Percentiles rank a stretch among this genome's conserved stretches.
These are phyloP conservation scores for Burhinus bistriatus DNA, from an alignment of 2,113 vertebrate genomes.

Conservation along the genomic window DNA sequence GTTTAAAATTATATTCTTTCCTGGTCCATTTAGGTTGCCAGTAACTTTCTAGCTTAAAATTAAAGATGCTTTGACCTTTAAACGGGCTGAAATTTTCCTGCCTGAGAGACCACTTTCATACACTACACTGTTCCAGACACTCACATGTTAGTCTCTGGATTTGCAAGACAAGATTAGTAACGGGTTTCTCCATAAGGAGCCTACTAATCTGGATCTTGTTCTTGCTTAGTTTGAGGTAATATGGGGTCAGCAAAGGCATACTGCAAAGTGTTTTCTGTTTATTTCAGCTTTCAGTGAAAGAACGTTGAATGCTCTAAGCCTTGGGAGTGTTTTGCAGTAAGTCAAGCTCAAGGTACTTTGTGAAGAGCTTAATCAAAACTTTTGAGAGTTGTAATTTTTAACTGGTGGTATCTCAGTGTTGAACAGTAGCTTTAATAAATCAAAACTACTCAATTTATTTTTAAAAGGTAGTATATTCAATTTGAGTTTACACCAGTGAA, in stretches of 20 bases:
- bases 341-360: background rate
- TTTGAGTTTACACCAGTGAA: background rate
- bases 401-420: background rate
- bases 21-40: background rate
- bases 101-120: background rate
- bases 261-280: background rate
- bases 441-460: background rate
- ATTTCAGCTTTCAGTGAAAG: background rate
- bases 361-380: background rate
- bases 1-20: background rate
- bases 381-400: background rate
- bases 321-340: background rate
- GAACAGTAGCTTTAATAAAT: background rate
- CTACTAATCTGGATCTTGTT: background rate
- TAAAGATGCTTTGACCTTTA: background rate
- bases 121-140: background rate
- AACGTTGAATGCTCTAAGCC: background rate
- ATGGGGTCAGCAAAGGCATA: background rate
- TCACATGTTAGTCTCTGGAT: background rate
- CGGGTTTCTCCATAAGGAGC: background rate
- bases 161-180: background rate
- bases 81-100: background rate
- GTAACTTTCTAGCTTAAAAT: background rate
- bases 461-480: background rate
- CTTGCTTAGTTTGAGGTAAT: background rate